phyloP scores from a whole-genome alignment of 2,113 vertebrate species.

The Steatornis caripensis region DNA sequence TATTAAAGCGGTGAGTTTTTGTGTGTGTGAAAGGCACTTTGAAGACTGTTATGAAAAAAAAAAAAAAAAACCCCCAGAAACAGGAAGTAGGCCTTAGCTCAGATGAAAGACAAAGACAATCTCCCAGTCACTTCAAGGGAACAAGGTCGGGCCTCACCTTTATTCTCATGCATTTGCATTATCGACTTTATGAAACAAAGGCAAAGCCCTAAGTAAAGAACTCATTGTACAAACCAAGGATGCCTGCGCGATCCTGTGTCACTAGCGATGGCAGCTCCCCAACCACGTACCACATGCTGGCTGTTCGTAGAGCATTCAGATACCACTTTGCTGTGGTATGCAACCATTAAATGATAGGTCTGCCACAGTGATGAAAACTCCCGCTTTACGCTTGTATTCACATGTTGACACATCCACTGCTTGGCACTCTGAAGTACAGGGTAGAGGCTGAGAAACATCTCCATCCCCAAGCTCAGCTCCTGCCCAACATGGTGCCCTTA shows the following conservation, averaged over 20 bases:
- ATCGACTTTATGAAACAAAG: slow-evolving; percentile 3
- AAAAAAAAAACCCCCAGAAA: background rate
- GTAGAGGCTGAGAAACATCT: background rate
- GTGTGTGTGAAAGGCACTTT: background rate
- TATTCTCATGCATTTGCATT: background rate
- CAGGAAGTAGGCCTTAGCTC: background rate
- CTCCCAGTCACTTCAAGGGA: background rate
- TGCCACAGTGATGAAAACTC: background rate
- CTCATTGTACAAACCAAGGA: background rate
- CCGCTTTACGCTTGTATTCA: background rate
- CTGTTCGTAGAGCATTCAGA: background rate
- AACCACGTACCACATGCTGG: fast-evolving
- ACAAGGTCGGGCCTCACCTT: background rate
- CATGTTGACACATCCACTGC: background rate
- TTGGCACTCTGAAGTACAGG: background rate
- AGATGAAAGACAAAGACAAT: background rate
- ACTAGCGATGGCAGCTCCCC: background rate
- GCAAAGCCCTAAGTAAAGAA: background rate
- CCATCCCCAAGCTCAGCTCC: background rate
- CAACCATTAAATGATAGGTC: background rate
- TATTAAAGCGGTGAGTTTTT: background rate
- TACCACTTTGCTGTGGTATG: background rate
- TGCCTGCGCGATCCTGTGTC: background rate
- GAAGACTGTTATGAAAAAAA: background rate
- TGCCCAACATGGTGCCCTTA: background rate